Base-by-base conservation (phyloP, 2,888 invertebrate genomes). In the Euplagia quadripunctaria region DNA sequence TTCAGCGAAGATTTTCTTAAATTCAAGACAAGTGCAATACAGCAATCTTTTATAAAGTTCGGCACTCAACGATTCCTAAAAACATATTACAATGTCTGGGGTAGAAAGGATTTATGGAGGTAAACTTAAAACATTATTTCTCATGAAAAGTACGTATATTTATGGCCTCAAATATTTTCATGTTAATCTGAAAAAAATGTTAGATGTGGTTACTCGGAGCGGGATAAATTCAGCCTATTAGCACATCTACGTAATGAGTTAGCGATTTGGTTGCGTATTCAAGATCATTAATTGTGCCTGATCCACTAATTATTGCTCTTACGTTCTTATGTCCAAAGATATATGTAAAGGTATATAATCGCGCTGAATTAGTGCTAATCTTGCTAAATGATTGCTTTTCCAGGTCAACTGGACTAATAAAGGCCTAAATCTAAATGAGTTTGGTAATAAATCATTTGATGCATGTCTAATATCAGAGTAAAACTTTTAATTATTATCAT, bases 1-100 rank as follows among this genome's bases (percentile, higher is more conserved):
- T n/a, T 46, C 55, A 43, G 16, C 17, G 17, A 55, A 71, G 58
- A 71, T 65, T 71, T 65, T 43, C 43, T 49, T 1, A 16, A 71
- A n/a, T 49, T 49, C 14, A n/a, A 43, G 9, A 52, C 31, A 46
- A 49, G 65, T 51, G 58, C 31, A 70, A 70, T 46, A 66, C 51
- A 64, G 67, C 81, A 75, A 79, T 77, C 73, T 80, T 67, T 79
- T 68, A 80, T 52, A 61, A 82, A 83, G 64, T 82, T 82, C 6
- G 61, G 70, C 64, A 66, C 73, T 78, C 70, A 66, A 68, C 76
- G 68, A 64, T 73, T 68, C 58, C 64, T 77, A 71, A 72, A 76
- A 79, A 76, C 73, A 52, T 74, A 80, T 75, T 75, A 64, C 66
- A 73, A 68, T 68, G 67, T 55, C 68, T 64, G 46, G 69, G 49